Percentiles rank a stretch among this genome's conserved stretches.
Evolutionary conservation across 2,888 invertebrate genomes (phyloP).

Genomic region (Holacanthella duospinosa): DNA sequence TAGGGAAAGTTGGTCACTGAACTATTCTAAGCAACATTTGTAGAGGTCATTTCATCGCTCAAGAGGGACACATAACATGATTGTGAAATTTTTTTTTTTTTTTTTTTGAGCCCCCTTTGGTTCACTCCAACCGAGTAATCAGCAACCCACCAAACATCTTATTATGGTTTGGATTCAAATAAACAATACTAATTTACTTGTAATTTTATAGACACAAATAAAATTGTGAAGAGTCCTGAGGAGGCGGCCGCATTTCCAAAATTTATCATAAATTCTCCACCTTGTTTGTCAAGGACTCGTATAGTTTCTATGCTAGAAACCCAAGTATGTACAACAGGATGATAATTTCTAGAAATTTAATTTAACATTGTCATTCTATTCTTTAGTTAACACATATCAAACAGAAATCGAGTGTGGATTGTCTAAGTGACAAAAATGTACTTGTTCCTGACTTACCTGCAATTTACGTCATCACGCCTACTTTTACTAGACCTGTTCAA

Average conservation of each 20-base stretch:
- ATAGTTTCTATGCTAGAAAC: background rate
- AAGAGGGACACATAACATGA: too few species aligned
- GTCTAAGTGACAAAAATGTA: background rate
- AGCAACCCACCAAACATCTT: too few species aligned
- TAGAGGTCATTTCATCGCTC: too few species aligned
- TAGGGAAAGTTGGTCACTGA: too few species aligned
- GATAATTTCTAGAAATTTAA: background rate
- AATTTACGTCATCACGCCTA: conserved; percentile 87
- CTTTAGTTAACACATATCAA: background rate
- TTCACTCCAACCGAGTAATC: too few species aligned
- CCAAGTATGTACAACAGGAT: background rate
- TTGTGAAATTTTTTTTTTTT: too few species aligned
- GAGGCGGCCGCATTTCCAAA: background rate
- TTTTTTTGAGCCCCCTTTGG: too few species aligned
- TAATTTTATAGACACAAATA: background rate
- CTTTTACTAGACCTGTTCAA: conserved; percentile 75
- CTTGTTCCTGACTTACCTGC: conserved; percentile 47
- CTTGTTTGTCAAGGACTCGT: background rate
- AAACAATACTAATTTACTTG: too few species aligned
- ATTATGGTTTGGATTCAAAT: background rate
- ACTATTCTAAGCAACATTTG: too few species aligned
- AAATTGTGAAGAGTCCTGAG: background rate
- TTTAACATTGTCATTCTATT: too few species aligned
- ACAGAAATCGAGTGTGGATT: background rate
- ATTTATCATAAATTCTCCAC: background rate